These are phyloP conservation scores for Apotomis betuletana DNA, from an alignment of 2,888 invertebrate species.

Conservation along the genomic window DNA sequence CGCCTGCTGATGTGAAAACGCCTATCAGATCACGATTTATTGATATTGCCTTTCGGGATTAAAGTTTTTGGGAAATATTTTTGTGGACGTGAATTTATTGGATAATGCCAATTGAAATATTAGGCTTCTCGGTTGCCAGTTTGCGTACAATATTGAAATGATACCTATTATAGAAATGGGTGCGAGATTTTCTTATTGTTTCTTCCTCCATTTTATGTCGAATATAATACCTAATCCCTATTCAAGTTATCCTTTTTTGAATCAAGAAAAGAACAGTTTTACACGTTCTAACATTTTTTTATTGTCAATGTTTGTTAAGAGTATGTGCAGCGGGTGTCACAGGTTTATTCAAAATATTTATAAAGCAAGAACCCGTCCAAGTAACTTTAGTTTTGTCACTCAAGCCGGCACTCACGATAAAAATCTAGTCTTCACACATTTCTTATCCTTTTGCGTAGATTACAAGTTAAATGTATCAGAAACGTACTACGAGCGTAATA, in stretches of 20 bases:
- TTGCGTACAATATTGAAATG: constrained; percentile 10
- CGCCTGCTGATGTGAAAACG: constrained; percentile 30
- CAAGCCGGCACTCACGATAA: no score
- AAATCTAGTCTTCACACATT: background rate
- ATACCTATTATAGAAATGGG: background rate
- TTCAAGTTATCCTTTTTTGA: no score
- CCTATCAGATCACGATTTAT: constrained; percentile 32
- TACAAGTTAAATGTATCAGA: constrained; percentile 2
- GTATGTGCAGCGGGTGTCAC: no score
- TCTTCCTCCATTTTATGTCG: no score
- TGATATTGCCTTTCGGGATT: constrained; percentile 21
- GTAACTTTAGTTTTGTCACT: no score
- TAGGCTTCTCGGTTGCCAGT: background rate
- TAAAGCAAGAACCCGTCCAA: no score
- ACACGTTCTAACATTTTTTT: no score
- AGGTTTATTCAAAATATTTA: no score
- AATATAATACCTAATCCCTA: no score
- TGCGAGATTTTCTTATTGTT: background rate
- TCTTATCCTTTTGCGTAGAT: background rate
- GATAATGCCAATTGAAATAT: constrained; percentile 5
- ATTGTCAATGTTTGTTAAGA: no score
- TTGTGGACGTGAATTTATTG: constrained; percentile 12
- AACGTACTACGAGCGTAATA: constrained; percentile 7
- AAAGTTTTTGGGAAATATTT: constrained; percentile 8
- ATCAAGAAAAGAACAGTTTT: no score